These are phyloP conservation scores for Piscicola geometra DNA, from an alignment of 2,888 invertebrate species.

Conservation along the genomic window DNA sequence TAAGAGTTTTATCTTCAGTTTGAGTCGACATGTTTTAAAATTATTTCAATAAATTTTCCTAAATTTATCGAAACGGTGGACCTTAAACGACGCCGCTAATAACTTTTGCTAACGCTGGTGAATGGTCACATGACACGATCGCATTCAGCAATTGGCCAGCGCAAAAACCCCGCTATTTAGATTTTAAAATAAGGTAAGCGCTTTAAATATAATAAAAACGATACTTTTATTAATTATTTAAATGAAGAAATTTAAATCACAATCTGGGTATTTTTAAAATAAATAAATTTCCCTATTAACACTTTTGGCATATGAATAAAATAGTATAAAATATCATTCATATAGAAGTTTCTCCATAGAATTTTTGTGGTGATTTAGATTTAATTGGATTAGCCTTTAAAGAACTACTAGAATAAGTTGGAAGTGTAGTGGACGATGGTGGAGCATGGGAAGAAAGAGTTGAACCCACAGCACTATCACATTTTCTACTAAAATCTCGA, in stretches of 20 bases:
- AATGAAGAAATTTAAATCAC: no score
- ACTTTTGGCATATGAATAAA: no score
- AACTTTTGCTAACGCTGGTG: slow-evolving; percentile 15
- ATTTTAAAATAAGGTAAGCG: not conserved
- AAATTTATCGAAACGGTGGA: slow-evolving; percentile 6
- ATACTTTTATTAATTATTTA: not conserved
- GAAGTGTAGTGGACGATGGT: no score
- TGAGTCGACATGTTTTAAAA: slow-evolving; percentile 21
- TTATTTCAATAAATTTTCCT: not conserved
- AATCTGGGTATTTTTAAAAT: no score
- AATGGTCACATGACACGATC: slow-evolving; percentile 6
- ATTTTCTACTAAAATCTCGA: no score
- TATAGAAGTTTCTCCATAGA: slow-evolving; percentile 12
- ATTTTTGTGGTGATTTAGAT: not conserved
- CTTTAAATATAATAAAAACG: no score
- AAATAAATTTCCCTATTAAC: no score
- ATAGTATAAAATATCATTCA: no score
- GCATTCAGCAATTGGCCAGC: slow-evolving; percentile 8
- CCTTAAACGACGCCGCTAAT: slow-evolving; percentile 14
- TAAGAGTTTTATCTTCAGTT: slow-evolving; percentile 25
- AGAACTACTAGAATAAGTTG: no score
- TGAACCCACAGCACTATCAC: no score
- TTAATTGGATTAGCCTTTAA: no score
- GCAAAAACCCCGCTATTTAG: slow-evolving; percentile 12
- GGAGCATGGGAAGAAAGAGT: no score